Evolutionary conservation across 2,113 vertebrate species (phyloP).

Genomic region (Macrotus californicus): DNA sequence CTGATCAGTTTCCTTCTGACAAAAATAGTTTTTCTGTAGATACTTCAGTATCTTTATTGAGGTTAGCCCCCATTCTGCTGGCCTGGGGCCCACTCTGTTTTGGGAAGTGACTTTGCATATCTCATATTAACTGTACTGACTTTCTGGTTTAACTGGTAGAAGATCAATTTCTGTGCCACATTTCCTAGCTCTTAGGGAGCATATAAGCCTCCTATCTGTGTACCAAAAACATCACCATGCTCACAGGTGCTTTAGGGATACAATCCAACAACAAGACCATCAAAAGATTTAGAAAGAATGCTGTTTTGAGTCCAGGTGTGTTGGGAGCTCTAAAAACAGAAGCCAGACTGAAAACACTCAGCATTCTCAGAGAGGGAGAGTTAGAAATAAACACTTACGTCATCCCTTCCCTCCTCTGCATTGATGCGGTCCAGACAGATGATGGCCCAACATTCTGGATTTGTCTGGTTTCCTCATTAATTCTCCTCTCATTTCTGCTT

Average conservation of each 20-base stretch:
- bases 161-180: background rate
- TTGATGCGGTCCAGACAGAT: constrained; percentile 51
- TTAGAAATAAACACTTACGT: constrained; percentile 69
- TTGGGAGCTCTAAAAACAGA: constrained; percentile 49
- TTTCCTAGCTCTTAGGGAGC: background rate
- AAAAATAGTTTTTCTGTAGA: background rate
- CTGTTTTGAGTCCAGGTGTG: constrained; percentile 54
- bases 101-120: background rate
- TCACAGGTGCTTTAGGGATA: background rate
- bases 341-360: constrained; percentile 57
- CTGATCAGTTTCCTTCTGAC: background rate
- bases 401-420: constrained; percentile 49
- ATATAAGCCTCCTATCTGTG: background rate
- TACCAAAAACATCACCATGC: background rate
- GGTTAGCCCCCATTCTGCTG: background rate
- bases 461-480: constrained; percentile 67
- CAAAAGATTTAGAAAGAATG: constrained; percentile 25
- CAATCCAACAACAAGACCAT: background rate
- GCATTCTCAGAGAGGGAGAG: constrained; percentile 40
- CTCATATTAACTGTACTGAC: background rate
- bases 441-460: constrained; percentile 61
- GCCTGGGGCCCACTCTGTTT: background rate
- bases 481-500: constrained; percentile 64
- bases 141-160: background rate
- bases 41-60: background rate